phyloP scores from a whole-genome alignment of 2,113 vertebrate genomes.

The Sprattus sprattus region DNA sequence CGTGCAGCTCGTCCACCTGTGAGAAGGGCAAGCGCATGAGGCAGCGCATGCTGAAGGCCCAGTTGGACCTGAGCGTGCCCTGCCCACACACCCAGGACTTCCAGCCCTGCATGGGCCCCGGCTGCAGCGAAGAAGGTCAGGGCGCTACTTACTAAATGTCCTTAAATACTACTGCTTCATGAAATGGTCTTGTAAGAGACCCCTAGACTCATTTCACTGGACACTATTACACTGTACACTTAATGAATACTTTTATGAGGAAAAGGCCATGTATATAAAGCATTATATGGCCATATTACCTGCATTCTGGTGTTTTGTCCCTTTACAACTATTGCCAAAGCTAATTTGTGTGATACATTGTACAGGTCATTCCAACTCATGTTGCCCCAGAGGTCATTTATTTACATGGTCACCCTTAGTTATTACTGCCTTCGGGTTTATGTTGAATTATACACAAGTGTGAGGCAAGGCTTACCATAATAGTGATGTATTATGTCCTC shows the following conservation, averaged over 20 bases:
- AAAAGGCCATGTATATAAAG: not conserved
- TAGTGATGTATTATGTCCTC: not conserved
- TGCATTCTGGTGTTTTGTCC: not conserved
- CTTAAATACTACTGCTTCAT: no score
- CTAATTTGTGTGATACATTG: not conserved
- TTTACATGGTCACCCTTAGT: not conserved
- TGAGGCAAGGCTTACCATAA: not conserved
- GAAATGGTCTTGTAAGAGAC: no score
- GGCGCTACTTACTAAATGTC: no score
- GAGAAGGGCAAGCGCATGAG: slow-evolving; percentile 98
- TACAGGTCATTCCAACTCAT: not conserved
- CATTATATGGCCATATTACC: not conserved
- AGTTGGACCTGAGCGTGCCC: slow-evolving; percentile 92
- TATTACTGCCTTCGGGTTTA: not conserved
- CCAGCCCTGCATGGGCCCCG: slow-evolving; percentile 97
- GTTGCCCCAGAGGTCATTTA: not conserved
- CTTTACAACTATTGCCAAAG: not conserved
- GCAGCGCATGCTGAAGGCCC: slow-evolving; percentile 97
- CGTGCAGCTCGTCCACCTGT: slow-evolving; percentile 96
- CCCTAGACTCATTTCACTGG: not conserved
- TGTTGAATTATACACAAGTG: not conserved
- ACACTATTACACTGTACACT: not conserved
- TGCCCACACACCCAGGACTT: slow-evolving; percentile 98
- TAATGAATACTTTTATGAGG: not conserved
- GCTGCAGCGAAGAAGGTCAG: slow-evolving; percentile 94